Base-by-base conservation (phyloP, 2,888 invertebrate species). In the Teleogryllus oceanicus region DNA sequence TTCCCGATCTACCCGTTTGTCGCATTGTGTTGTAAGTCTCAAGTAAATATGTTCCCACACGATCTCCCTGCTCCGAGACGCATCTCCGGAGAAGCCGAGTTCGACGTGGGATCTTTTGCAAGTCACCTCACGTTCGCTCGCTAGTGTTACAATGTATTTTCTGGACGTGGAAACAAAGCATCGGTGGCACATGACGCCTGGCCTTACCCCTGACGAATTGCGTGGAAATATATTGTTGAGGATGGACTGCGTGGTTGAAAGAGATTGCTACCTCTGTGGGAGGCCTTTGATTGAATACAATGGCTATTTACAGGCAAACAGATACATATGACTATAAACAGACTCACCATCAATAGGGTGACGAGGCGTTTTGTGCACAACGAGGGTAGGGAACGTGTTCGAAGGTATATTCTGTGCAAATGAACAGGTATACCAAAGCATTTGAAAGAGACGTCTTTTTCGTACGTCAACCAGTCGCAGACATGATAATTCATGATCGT, bases 361-460 rank as follows among this genome's bases (percentile, higher is more conserved):
- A 62, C 62, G n/a, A n/a, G n/a, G 62, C 62, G 62, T 62, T 16
- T 62, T 62, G 62, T 62, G 8, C 62, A 62, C 37, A 8, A 37
- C 37, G 37, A n/a, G 62, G n/a, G 62, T 3, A 13, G 62, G n/a
- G 62, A 62, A 62, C n/a, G n/a, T n/a, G 16, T 62, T 62, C 3
- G 62, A 62, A 62, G 4, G n/a, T n/a, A 62, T n/a, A 62, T 62
- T 62, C 62, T 62, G 62, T 62, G 62, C 62, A 62, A 62, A 62
- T 62, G 62, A 13, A 62, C 62, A 13, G 62, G 62, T 8, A 62
- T 62, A 8, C 62, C 13, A 8, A n/a, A 62, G 62, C n/a, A 62
- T 18, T 62, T 62, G 62, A 62, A 62, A 62, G 13, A 62, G 62
- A 62, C 62, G 62, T 62, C 62, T 62, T 62, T 62, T 62, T 18